Evolutionary conservation across 2,113 vertebrate genomes (phyloP).

Genomic region (Chloebia gouldiae): DNA sequence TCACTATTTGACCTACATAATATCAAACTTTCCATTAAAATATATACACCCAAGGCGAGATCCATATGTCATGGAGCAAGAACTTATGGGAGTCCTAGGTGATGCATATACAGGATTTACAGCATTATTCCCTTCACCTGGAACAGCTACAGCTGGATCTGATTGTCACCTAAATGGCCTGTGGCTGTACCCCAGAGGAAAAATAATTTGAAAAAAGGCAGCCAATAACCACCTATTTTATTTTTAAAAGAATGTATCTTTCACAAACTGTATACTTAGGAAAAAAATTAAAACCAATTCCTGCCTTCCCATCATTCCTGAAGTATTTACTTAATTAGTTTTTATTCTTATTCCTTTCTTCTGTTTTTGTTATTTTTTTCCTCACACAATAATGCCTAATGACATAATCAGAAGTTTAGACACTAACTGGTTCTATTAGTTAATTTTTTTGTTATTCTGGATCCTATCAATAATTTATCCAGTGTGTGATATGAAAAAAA

Average conservation of each 20-base stretch:
- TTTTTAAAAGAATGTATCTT: background rate
- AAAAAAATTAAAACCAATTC: background rate
- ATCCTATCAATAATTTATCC: background rate
- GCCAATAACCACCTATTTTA: background rate
- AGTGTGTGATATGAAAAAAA: background rate
- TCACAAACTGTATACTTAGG: background rate
- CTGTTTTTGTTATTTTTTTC: background rate
- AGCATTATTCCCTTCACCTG: background rate
- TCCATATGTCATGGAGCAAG: background rate
- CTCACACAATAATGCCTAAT: background rate
- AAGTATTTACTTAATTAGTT: background rate
- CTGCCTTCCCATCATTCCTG: rapidly evolving
- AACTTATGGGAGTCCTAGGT: background rate
- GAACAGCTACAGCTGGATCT: background rate
- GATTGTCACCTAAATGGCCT: background rate
- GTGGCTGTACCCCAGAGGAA: background rate
- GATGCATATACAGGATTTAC: background rate
- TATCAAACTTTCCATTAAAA: background rate
- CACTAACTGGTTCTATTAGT: background rate
- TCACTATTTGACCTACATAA: background rate
- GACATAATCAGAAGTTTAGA: background rate
- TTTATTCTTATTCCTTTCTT: background rate
- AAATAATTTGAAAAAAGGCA: background rate
- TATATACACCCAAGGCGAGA: background rate
- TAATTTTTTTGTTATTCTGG: background rate